Base-by-base conservation (phyloP, 2,888 invertebrate genomes). In the Gerris lacustris region DNA sequence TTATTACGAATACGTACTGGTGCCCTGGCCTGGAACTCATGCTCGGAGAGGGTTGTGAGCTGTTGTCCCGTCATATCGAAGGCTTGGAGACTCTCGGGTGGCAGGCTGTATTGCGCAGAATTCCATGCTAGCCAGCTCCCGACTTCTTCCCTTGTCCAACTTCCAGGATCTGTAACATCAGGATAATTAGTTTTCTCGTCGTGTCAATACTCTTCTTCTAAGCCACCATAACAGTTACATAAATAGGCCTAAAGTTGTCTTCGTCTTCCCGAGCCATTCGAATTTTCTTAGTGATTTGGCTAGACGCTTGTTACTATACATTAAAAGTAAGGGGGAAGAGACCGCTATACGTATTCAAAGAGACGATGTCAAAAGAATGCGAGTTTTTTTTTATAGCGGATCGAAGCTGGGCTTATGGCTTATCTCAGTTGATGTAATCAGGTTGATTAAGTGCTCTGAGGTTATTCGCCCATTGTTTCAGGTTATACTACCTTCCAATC, bases 121-220 rank as follows among this genome's bases (percentile, higher is more conserved):
- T 92, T 94, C 87, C 91, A 94, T 80, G 89, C 86, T 73, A 95
- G 85, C 96, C 96, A 96, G 43, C 91, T 87, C 75, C 90, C 89
- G 67, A 94, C 94, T 79, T 96, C 91, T 72, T 87, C 86, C 17
- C 87, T 83, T 76, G 88, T 90, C 96, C 96, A 96, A 77, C 88
- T 86, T 79, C 87, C 86, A 74, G 96, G 95, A 86, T 96, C 96
- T 96, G 82, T 6, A 82, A 82, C 72, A 68, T 76, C 73, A 74
- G 70, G 73, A 47, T 66, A 15, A 4, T 31, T 31, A 31, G 4
- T 31, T 31, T 31, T 31, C 31, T 17, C 15, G 18, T 45, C 55
- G 6, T n/a, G 55, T 9, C 47, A 15, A 4, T n/a, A 68, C 68
- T 31, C 31, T 31, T 31, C 31, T 2, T 31, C 4, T 31, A 31